phyloP scores from a whole-genome alignment of 2,797 vertebrate species.

The Pelobates cultripes region DNA sequence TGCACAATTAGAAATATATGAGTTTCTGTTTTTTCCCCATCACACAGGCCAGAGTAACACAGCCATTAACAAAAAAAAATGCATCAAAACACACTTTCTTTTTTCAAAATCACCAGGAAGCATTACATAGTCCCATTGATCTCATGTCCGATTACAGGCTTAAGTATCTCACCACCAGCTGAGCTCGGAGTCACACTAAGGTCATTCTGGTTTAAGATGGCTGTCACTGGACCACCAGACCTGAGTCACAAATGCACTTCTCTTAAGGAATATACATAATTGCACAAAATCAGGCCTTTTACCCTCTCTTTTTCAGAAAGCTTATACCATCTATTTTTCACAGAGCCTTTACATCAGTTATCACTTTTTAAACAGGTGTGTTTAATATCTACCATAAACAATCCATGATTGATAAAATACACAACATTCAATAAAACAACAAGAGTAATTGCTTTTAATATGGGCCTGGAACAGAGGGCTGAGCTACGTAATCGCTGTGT shows the following conservation, averaged over 20 bases:
- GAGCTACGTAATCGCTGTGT: slow-evolving; percentile 32
- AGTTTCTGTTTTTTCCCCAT: not conserved
- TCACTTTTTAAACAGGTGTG: slow-evolving; percentile 31
- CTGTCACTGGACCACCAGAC: slow-evolving; percentile 63
- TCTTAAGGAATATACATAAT: slow-evolving; percentile 1
- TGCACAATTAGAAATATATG: too few relatives aligned
- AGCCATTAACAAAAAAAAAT: not conserved
- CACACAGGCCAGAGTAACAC: not conserved
- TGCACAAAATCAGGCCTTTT: not conserved
- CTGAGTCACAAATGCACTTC: slow-evolving; percentile 57
- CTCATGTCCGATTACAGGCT: slow-evolving; percentile 42
- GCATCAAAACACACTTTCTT: slow-evolving; percentile 45
- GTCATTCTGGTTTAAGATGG: slow-evolving; percentile 77
- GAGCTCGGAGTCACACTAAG: slow-evolving; percentile 76
- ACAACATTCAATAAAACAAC: slow-evolving; percentile 40
- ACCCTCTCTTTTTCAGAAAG: not conserved
- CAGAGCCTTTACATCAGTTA: slow-evolving; percentile 36
- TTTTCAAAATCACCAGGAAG: slow-evolving; percentile 36
- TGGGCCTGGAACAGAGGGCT: slow-evolving; percentile 14
- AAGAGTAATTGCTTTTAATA: slow-evolving; percentile 40
- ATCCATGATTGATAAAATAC: not conserved
- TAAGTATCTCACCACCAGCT: slow-evolving; percentile 71
- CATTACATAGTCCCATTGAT: slow-evolving; percentile 48
- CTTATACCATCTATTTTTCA: not conserved
- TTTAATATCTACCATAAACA: not conserved